Base-by-base conservation (phyloP, 2,113 vertebrate genomes). In the Sturnira hondurensis region DNA sequence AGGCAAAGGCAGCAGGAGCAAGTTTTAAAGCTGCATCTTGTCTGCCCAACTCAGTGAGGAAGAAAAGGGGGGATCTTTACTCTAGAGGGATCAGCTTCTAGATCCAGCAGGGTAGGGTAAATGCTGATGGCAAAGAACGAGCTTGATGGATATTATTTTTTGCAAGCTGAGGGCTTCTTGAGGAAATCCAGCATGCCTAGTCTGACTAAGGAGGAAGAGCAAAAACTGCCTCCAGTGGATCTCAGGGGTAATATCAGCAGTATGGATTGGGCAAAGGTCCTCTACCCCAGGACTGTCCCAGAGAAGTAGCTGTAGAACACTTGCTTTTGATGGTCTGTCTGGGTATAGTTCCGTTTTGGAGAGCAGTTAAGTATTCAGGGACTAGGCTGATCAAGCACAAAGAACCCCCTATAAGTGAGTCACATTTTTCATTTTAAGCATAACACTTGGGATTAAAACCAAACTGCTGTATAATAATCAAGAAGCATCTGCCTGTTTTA, bases 371-470 rank as follows among this genome's bases (percentile, higher is more conserved):
- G 50, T 82, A 70, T 83, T 82, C 43, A 70, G 76, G n/a, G 22
- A 26, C 88, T 78, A 68, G 24, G n/a, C 58, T 78, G 43, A 83
- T 36, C 77, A 71, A 94, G 14, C 19, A 50, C 61, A 71, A 88
- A 83, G 50, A 91, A 83, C 33, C 3, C 22, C 43, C 1, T 65
- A 58, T 70, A 82, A 87, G 58, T 96, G 76, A 94, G 68, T 71
- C 63, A 38, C 45, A 65, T 84, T 84, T 45, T 88, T 83, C 63
- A 92, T 94, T 88, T 94, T 88, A 88, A 92, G 61, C 70, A 71
- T 96, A 92, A 85, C 70, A 84, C 73, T 90, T 81, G 81, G 13
- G 56, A 92, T 61, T 70, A 43, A 96, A 85, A 89, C 70, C 73
- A 85, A 85, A 81, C 38, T 85, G 65, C 83, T 77, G 31, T 77